These are phyloP conservation scores for Drosophila nigritarsus DNA, from an alignment of 2,888 invertebrate species.

Conservation along the genomic window DNA sequence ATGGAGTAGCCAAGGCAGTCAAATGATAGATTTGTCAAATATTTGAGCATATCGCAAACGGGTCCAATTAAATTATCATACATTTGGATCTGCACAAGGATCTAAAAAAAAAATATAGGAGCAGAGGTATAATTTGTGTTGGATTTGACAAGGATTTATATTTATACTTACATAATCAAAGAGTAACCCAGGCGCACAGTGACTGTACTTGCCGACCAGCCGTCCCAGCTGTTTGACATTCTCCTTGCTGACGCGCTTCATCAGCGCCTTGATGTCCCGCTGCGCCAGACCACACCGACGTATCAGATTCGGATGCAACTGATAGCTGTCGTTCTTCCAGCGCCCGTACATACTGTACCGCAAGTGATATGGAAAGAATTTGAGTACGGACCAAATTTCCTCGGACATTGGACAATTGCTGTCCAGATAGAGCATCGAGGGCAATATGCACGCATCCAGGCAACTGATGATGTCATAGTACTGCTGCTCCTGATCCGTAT, in stretches of 20 bases:
- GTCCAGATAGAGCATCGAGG: conserved; percentile 95
- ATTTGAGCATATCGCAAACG: conserved; percentile 98
- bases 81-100: conserved; percentile 93
- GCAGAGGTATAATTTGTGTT: neutral
- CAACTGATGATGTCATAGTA: conserved; percentile 94
- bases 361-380: conserved; percentile 94
- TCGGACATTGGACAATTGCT: conserved; percentile 98
- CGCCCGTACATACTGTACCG: conserved; percentile 94
- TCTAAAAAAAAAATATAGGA: conserved; percentile 82
- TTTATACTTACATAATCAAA: conserved; percentile 93
- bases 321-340: conserved; percentile 97
- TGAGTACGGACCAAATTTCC: conserved; percentile 96
- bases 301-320: conserved; percentile 93
- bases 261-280: conserved; percentile 96
- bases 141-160: neutral
- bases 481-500: conserved; percentile 86
- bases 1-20: conserved; percentile 98
- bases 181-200: conserved; percentile 97
- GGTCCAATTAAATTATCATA: conserved; percentile 98
- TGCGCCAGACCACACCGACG: conserved; percentile 94
- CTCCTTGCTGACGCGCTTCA: conserved; percentile 99
- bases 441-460: conserved; percentile 94
- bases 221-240: conserved; percentile 98
- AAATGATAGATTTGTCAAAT: conserved; percentile 96
- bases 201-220: conserved; percentile 97